Percentiles rank a stretch among this genome's conserved stretches.
These are phyloP conservation scores for Patella caerulea DNA, from an alignment of 2,888 invertebrate species.

Conservation along the genomic window DNA sequence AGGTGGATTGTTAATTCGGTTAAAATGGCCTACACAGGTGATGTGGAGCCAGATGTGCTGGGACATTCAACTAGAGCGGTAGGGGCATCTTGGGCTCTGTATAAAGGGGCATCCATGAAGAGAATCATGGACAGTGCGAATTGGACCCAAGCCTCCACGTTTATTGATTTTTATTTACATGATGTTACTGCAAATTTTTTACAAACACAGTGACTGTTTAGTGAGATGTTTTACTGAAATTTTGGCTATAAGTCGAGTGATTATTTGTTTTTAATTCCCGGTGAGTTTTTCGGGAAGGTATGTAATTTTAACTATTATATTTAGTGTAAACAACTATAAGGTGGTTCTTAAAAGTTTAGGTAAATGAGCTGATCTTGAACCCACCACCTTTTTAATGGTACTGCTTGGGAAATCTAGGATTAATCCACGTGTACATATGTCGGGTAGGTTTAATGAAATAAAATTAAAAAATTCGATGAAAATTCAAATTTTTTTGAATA, in stretches of 20 bases:
- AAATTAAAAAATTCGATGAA: neutral
- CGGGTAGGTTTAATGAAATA: neutral
- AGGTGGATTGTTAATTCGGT: no score
- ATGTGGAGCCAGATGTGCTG: no score
- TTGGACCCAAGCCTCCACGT: neutral
- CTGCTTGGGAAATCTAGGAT: neutral
- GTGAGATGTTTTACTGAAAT: neutral
- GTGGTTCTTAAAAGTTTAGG: neutral
- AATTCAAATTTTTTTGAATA: constrained; percentile 1
- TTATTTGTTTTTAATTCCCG: neutral
- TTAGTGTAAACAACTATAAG: neutral
- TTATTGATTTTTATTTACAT: neutral
- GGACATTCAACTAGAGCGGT: no score
- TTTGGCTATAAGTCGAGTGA: neutral
- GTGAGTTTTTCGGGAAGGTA: constrained; percentile 6
- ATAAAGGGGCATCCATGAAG: no score
- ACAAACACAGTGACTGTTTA: neutral
- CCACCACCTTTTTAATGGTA: neutral
- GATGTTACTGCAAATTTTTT: neutral
- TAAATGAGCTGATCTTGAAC: neutral
- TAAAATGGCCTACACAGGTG: no score
- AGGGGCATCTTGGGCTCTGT: no score
- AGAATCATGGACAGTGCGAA: neutral
- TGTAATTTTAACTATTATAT: neutral
- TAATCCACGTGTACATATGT: neutral